Evolutionary conservation across 2,113 vertebrate genomes (phyloP).

Genomic region (Elgaria multicarinata): DNA sequence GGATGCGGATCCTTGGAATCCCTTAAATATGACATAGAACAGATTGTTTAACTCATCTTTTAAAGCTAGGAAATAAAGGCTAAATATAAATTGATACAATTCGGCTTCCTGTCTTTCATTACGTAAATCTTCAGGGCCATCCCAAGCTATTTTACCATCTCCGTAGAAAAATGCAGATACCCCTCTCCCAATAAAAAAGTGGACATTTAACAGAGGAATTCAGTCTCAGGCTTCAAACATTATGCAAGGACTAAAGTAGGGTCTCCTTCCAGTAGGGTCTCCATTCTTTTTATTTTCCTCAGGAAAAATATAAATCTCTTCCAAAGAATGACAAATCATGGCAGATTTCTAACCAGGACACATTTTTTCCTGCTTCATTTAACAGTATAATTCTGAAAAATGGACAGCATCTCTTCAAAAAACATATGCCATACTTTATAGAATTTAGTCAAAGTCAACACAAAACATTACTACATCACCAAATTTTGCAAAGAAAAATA

Average conservation of each 20-base stretch:
- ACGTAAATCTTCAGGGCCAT: neutral
- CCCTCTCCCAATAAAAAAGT: neutral
- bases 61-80: neutral
- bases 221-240: neutral
- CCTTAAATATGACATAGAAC: neutral
- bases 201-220: neutral
- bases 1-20: neutral
- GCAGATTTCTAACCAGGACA: constrained; percentile 18
- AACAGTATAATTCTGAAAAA: neutral
- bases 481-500: neutral
- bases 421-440: neutral
- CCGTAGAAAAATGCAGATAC: neutral
- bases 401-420: neutral
- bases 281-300: constrained; percentile 1
- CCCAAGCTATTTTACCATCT: neutral
- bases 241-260: neutral
- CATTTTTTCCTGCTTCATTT: neutral
- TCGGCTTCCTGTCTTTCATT: neutral
- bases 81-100: neutral
- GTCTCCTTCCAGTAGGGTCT: constrained; percentile 33
- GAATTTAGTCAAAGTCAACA: neutral
- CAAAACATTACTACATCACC: neutral
- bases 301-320: constrained; percentile 3
- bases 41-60: neutral
- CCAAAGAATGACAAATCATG: constrained; percentile 22